Evolutionary conservation across 1,140 invertebrate genomes (phyloP).

Genomic region (Propsilocerus akamusi): DNA sequence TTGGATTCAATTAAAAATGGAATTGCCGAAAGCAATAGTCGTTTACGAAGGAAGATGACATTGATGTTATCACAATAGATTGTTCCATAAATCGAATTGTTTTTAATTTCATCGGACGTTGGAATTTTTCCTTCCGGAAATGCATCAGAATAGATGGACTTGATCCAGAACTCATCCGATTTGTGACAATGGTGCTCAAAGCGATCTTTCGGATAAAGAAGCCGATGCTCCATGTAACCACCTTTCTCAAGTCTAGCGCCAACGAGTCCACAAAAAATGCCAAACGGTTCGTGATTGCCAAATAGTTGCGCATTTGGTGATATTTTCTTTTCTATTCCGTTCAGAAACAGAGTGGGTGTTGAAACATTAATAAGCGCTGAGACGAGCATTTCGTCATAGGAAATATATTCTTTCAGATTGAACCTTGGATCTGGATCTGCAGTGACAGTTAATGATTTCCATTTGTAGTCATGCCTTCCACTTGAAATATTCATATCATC

Average conservation of each 20-base stretch:
- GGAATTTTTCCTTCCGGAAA: not conserved
- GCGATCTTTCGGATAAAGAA: not conserved
- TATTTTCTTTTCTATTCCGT: not conserved
- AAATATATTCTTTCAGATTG: not conserved
- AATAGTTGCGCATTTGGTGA: not conserved
- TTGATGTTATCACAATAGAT: not conserved
- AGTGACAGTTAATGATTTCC: not conserved
- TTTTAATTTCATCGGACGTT: not conserved
- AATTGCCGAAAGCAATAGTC: not conserved
- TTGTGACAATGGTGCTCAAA: not conserved
- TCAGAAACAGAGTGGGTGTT: not conserved
- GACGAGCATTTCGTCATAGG: not conserved
- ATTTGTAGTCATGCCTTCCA: not conserved
- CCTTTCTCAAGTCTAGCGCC: not conserved
- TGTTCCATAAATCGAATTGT: not conserved
- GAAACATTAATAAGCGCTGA: not conserved
- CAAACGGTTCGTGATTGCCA: not conserved
- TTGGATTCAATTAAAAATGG: not conserved
- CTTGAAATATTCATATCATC: too few species aligned
- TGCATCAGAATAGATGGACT: not conserved
- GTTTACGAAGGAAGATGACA: not conserved
- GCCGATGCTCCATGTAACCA: not conserved
- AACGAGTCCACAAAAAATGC: not conserved
- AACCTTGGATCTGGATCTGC: not conserved
- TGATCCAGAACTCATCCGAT: not conserved